Conservation (phyloP, 1,140 invertebrate species). For the Aradophagus sp. region DNA sequence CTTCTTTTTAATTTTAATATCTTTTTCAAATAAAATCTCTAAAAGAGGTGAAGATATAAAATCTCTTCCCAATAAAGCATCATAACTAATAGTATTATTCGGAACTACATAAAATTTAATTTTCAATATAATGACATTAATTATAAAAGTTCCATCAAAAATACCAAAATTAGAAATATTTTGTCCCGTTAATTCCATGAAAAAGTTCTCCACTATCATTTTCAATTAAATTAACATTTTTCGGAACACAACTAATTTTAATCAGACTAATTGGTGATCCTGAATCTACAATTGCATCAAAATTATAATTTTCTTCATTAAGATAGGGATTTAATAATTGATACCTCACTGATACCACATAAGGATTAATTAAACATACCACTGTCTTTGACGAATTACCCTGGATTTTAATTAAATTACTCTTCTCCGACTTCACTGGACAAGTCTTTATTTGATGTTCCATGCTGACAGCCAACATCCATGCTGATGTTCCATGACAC, state of each 20-base stretch:
- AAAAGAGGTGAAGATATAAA: slow-evolving; percentile 4
- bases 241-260: background rate
- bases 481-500: too few relatives aligned
- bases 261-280: slow-evolving; percentile 14
- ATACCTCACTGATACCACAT: background rate
- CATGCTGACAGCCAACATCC: too few relatives aligned
- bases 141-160: background rate
- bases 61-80: slow-evolving; percentile 5
- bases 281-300: background rate
- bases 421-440: background rate
- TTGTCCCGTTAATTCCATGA: background rate
- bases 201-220: background rate
- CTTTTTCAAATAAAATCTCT: background rate
- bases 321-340: too few relatives aligned
- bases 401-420: too few relatives aligned
- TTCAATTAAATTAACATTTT: background rate
- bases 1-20: too few relatives aligned
- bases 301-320: background rate
- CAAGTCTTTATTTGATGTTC: background rate
- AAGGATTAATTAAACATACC: background rate
- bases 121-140: background rate
- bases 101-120: slow-evolving; percentile 6
- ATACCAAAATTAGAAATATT: slow-evolving; percentile 3
- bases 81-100: slow-evolving; percentile 2
- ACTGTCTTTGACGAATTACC: too few relatives aligned